phyloP scores from a whole-genome alignment of 2,797 vertebrate genomes.

The Molossus alvarezi region DNA sequence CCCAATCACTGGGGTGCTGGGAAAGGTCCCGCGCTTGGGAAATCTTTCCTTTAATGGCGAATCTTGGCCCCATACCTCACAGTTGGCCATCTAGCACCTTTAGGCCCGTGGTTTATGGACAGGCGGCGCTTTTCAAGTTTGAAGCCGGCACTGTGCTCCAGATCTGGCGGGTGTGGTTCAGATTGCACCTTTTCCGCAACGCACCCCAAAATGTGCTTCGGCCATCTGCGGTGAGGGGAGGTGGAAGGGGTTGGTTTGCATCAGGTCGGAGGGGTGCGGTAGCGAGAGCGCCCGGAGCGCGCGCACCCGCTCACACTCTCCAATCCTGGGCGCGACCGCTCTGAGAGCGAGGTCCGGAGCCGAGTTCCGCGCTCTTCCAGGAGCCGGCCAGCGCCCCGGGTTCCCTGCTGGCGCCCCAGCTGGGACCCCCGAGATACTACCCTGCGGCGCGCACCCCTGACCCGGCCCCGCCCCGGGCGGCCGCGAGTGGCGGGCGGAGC shows the following conservation, averaged over 20 bases:
- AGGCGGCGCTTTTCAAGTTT: conserved; percentile 68
- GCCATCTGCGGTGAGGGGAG: background rate
- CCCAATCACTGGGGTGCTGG: background rate
- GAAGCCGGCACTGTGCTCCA: background rate
- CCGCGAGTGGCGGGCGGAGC: conserved; percentile 81
- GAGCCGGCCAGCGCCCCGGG: background rate
- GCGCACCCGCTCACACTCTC: background rate
- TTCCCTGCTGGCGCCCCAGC: background rate
- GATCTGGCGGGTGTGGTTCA: conserved; percentile 17
- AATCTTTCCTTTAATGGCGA: conserved; percentile 47
- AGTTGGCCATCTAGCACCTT: background rate
- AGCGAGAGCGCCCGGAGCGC: background rate
- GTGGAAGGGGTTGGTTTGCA: background rate
- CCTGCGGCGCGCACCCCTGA: conserved; percentile 54
- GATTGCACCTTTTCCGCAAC: background rate
- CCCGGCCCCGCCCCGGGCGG: conserved; percentile 78
- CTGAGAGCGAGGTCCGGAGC: background rate
- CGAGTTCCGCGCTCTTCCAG: background rate
- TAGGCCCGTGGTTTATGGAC: conserved; percentile 59
- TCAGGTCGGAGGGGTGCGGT: background rate
- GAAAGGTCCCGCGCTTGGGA: background rate
- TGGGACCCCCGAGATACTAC: background rate
- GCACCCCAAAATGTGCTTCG: background rate
- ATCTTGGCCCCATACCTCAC: background rate
- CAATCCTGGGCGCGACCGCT: conserved; percentile 65